phyloP scores from a whole-genome alignment of 2,888 invertebrate species.

The Coleophora flavipennella region DNA sequence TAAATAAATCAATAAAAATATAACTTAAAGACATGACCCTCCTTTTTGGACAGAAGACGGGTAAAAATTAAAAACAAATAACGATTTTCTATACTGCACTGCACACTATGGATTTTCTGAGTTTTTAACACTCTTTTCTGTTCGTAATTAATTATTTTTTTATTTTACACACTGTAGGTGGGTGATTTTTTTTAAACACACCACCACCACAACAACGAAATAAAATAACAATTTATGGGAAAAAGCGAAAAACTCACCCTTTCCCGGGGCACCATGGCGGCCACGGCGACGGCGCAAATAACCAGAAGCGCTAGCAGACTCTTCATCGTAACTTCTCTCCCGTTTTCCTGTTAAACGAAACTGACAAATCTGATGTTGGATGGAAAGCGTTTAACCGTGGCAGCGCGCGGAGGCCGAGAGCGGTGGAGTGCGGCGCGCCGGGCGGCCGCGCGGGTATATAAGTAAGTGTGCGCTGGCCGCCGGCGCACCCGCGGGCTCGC shows the following conservation, averaged over 20 bases:
- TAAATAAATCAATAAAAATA: too few relatives aligned
- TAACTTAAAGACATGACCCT: too few relatives aligned
- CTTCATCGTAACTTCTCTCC: constrained; percentile 30
- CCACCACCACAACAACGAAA: too few relatives aligned
- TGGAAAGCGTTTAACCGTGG: constrained; percentile 5
- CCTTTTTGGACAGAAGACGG: too few relatives aligned
- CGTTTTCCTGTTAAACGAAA: neutral
- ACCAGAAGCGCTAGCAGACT: constrained; percentile 31
- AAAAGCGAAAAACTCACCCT: constrained; percentile 36
- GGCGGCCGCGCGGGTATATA: constrained; percentile 25
- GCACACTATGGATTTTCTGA: too few relatives aligned
- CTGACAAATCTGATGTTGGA: constrained; percentile 2
- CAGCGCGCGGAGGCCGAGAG: constrained; percentile 27
- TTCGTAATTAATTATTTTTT: too few relatives aligned
- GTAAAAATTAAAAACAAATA: too few relatives aligned
- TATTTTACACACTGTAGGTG: too few relatives aligned
- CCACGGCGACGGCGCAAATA: constrained; percentile 30
- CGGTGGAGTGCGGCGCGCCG: constrained; percentile 34
- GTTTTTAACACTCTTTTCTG: too few relatives aligned
- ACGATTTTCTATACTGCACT: too few relatives aligned
- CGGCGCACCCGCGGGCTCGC: too few relatives aligned
- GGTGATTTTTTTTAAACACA: too few relatives aligned
- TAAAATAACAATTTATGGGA: constrained; percentile 8
- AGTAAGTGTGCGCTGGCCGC: constrained; percentile 18
- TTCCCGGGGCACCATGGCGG: constrained; percentile 40